Evolutionary conservation across 1,140 invertebrate genomes (phyloP), one percentile per base, ranked within the genome.

Genomic region (Nixonia krombeini): DNA sequence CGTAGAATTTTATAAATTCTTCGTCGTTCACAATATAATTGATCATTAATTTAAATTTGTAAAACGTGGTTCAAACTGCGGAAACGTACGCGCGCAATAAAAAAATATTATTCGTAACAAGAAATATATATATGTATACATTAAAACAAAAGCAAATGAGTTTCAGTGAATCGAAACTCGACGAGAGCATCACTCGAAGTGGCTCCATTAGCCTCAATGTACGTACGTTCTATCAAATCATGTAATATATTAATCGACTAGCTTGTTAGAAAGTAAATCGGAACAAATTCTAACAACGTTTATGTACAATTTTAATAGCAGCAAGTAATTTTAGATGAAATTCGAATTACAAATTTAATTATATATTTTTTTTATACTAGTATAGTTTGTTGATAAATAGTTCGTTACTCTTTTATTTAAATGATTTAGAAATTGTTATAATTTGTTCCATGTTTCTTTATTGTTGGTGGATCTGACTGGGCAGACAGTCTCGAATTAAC

Each of bases 81-180:
- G n/a, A 40, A 31, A 13, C 7, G 45, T 38, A 49, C 29, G 15
- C 38, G 46, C 18, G 45, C 9, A 23, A 50, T 50, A 58, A 58
- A 57, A 58, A 58, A 58, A 58, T 58, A 58, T 58, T 23, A 58
- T 31, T 58, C 23, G 50, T 57, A 58, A 58, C 40, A 44, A 51
- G 46, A 51, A 45, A 38, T 59, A 51, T 51, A 51, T 10, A 9
- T 29, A 8, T 40, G 16, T 17, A 40, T 40, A 40, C 18, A 40
- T 40, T 40, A 40, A 35, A 35, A 13, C 13, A 13, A 35, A 35
- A 35, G n/a, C 12, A 10, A 35, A 21, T 6, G 21, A 6, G 12
- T 7, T 35, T 13, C 33, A 35, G 6, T 35, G 2, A 7, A 35
- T 35, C 2, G 33, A 35, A 35, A 35, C 13, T 35, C 12, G 33